These are phyloP conservation scores for Kryptolebias marmoratus DNA, from an alignment of 2,113 vertebrate genomes.

Conservation along the genomic window DNA sequence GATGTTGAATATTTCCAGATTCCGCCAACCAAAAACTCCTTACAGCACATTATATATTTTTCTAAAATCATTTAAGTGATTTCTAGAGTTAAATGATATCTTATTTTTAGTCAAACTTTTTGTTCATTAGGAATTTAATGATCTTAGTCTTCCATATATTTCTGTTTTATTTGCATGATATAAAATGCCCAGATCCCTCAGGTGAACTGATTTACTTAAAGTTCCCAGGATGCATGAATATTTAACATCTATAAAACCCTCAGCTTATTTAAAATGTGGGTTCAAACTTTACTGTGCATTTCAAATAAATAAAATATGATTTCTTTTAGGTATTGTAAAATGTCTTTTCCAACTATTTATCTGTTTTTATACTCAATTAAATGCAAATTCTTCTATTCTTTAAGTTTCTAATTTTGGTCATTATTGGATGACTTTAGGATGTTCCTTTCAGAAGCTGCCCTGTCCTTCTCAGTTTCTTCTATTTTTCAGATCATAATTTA, in stretches of 20 bases:
- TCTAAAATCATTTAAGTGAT: too few relatives aligned
- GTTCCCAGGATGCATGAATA: background rate
- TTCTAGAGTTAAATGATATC: too few relatives aligned
- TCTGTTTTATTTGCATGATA: too few relatives aligned
- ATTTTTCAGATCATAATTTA: background rate
- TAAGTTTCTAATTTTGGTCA: too few relatives aligned
- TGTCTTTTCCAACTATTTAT: too few relatives aligned
- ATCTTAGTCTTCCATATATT: background rate
- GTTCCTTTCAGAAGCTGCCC: too few relatives aligned
- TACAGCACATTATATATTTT: too few relatives aligned
- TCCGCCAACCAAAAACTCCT: too few relatives aligned
- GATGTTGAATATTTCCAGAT: too few relatives aligned
- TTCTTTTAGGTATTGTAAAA: too few relatives aligned
- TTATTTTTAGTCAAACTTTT: too few relatives aligned
- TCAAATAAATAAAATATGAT: background rate
- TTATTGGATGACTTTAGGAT: too few relatives aligned
- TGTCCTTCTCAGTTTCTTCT: background rate
- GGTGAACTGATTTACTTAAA: background rate
- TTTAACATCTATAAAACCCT: background rate
- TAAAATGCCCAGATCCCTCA: background rate
- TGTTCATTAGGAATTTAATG: background rate
- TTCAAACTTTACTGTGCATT: background rate
- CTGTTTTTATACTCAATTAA: background rate
- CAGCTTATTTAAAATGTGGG: background rate
- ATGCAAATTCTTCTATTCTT: background rate